Evolutionary conservation across 2,888 invertebrate species (phyloP), one percentile per base, ranked within the genome.

Genomic region (Agonum fuliginosum): DNA sequence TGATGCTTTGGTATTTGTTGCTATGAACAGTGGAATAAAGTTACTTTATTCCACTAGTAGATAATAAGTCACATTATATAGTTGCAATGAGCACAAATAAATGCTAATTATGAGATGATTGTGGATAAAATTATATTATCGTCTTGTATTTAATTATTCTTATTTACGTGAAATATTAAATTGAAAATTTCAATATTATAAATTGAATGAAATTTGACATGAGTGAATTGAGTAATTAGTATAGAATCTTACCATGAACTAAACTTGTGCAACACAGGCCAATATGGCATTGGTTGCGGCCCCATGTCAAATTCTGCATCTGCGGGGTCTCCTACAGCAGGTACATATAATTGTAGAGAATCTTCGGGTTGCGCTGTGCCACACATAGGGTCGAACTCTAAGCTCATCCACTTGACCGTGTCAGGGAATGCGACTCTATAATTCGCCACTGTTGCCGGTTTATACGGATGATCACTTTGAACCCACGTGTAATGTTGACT

Each of bases 391-490:
- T 98, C 98, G 88, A 99, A 98, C 87, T 98, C 97, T 3, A 99
- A 87, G 10, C 95, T 94, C 84, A 99, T 89, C 95, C 98, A 98
- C 80, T 95, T 94, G 0, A 99, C 96, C 80, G 91, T 91, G 1
- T 93, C 89, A 0, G 98, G 97, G 87, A 99, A 98, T 43, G 93
- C 90, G 5, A 98, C 97, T 86, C 94, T 94, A 87, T 94, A 96
- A 84, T 95, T 95, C 43, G 93, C 92, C 30, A 97, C 93, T 14
- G 93, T 91, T 0, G 97, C 93, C 43, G 96, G 94, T 86, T 95
- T 95, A 87, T 99, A 99, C 0, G 99, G 99, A 89, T 99, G 99
- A 43, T 97, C 97, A 85, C 97, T 97, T 87, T 99, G 98, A 0
- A 97, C 92, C 90, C 96, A 93, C 2, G 96, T 94, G 85, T 96